Evolutionary conservation across 2,888 invertebrate genomes (phyloP).

Genomic region (Noctua comes): DNA sequence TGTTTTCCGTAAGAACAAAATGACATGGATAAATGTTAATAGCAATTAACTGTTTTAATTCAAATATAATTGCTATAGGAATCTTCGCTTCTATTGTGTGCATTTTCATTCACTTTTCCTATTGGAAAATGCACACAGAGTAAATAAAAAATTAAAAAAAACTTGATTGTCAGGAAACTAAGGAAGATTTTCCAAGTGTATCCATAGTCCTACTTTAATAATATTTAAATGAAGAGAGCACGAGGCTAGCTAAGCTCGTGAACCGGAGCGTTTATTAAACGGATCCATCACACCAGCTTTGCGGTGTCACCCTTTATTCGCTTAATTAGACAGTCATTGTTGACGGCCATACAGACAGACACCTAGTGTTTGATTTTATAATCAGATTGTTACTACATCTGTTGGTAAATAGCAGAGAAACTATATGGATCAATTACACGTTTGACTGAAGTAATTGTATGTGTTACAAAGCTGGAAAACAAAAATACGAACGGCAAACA

Average conservation of each 20-base stretch:
- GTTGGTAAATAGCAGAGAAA: conserved; percentile 46
- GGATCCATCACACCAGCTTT: conserved; percentile 89
- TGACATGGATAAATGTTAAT: not conserved
- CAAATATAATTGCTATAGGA: not conserved
- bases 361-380: conserved; percentile 78
- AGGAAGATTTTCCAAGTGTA: not conserved
- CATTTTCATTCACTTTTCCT: not conserved
- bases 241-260: conserved; percentile 72
- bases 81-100: not conserved
- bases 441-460: conserved; percentile 16
- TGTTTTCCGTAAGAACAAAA: not conserved
- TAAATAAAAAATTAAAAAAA: too few relatives aligned
- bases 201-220: conserved; percentile 60
- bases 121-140: not conserved
- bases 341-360: conserved; percentile 62
- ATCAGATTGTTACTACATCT: conserved; percentile 76
- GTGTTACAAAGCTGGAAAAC: not conserved
- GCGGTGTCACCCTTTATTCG: conserved; percentile 87
- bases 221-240: conserved; percentile 74
- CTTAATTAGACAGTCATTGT: conserved; percentile 89
- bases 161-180: not conserved
- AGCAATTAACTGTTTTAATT: conserved; percentile 3
- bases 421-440: conserved; percentile 20
- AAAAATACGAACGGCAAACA: not conserved
- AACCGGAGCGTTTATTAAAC: conserved; percentile 84